Evolutionary conservation across 2,113 vertebrate species (phyloP), one percentile per base, ranked within the genome.

Genomic region (Progne subis): DNA sequence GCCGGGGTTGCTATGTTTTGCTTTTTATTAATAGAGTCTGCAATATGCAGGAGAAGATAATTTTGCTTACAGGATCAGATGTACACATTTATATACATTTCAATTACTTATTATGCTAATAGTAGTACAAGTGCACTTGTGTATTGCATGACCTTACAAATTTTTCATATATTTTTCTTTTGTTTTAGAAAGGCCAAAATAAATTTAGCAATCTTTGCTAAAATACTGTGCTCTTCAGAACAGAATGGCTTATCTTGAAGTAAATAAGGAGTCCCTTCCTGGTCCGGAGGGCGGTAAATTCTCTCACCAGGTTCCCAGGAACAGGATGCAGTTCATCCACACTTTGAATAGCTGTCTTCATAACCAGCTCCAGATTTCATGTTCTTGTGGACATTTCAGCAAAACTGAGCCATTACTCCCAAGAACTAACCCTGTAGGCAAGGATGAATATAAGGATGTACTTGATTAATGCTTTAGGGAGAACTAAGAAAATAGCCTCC

Each of bases 1-100:
- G 77, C 97, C 95, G 3, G 72, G 92, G 98, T 98, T 98, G 97
- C 97, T 97, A 96, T 77, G 95, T 75, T 97, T 90, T 82, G 43
- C 76, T 52, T 92, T 95, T 88, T 83, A 95, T 94, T 87, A 90
- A 46, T 61, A n/a, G 47, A 32, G 50, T 88, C 83, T 90, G 29
- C 26, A 94, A 84, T 53, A 12, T 88, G 85, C 88, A 86, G 82
- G 43, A 83, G 88, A 92, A 74, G 89, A 88, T 94, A 82, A 95
- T 59, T 85, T 95, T 80, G 52, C 80, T 88, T 82, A 50, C 29
- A 86, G 76, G 90, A 77, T 56, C 37, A 91, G 85, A 53, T 41
- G n/a, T 90, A 60, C 3, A 10, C 49, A 37, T 84, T 80, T 84
- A 50, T 56, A 56, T 76, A 34, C 4, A 59, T 78, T 91, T 95